Evolutionary conservation across 2,888 invertebrate species (phyloP).

Genomic region (Helobdella robusta): DNA sequence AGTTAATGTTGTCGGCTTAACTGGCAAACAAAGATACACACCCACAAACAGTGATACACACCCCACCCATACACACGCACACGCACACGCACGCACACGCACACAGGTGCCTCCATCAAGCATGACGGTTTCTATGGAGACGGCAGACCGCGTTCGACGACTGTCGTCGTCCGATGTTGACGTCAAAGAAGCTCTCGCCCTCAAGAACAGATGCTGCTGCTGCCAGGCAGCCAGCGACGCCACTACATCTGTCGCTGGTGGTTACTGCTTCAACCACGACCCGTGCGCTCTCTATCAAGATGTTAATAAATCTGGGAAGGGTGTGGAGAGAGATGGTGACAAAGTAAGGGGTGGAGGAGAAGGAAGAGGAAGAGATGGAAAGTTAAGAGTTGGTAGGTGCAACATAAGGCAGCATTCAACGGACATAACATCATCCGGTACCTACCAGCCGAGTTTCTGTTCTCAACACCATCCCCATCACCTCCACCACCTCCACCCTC

Average conservation of each 20-base stretch:
- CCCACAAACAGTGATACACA: no score
- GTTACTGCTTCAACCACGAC: no score
- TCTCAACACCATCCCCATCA: not conserved
- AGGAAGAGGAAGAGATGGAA: no score
- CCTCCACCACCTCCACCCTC: not conserved
- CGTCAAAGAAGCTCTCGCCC: conserved; percentile 7
- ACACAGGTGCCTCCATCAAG: conserved; percentile 12
- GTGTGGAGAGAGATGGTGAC: no score
- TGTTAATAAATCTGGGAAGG: no score
- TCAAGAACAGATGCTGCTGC: conserved; percentile 15
- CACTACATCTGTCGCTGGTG: not conserved
- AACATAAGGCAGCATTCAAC: conserved; percentile 13
- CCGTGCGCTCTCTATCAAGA: no score
- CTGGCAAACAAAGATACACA: no score
- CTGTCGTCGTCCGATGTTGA: conserved; percentile 19
- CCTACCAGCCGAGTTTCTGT: conserved; percentile 3
- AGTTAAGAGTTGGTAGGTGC: conserved; percentile 4
- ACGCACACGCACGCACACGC: not conserved
- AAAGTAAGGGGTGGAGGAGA: no score
- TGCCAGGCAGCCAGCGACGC: not conserved
- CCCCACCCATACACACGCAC: no score
- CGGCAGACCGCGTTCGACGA: conserved; percentile 6
- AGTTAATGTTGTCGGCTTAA: no score
- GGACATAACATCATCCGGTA: conserved; percentile 11
- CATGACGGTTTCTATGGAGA: not conserved